phyloP scores from a whole-genome alignment of 2,797 vertebrate genomes.

The Rhinichthys osculus region DNA sequence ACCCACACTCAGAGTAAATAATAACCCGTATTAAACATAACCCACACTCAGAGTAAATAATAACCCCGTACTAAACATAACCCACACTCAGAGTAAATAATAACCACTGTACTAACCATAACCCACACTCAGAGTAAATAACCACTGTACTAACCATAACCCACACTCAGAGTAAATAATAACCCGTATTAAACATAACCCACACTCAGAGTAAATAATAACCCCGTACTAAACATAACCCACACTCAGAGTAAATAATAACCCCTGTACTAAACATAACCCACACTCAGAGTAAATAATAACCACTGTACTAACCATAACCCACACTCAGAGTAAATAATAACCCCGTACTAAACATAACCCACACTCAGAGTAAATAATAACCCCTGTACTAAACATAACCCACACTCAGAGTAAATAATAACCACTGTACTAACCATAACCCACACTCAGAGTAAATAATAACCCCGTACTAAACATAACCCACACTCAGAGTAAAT shows the following conservation, averaged over 20 bases:
- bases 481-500: not conserved
- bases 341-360: not conserved
- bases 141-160: not conserved
- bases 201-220: too few relatives aligned
- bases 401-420: not conserved
- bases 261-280: not conserved
- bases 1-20: too few relatives aligned
- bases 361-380: not conserved
- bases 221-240: too few relatives aligned
- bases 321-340: not conserved
- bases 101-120: not conserved
- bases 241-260: not conserved
- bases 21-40: too few relatives aligned
- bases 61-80: not conserved
- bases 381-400: not conserved
- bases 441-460: not conserved
- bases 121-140: not conserved
- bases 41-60: too few relatives aligned
- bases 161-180: too few relatives aligned
- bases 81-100: not conserved
- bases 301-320: not conserved
- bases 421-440: not conserved
- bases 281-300: not conserved
- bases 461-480: not conserved
- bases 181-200: too few relatives aligned